Evolutionary conservation across 2,797 vertebrate genomes (phyloP).

Genomic region (Adelosebastes latens): DNA sequence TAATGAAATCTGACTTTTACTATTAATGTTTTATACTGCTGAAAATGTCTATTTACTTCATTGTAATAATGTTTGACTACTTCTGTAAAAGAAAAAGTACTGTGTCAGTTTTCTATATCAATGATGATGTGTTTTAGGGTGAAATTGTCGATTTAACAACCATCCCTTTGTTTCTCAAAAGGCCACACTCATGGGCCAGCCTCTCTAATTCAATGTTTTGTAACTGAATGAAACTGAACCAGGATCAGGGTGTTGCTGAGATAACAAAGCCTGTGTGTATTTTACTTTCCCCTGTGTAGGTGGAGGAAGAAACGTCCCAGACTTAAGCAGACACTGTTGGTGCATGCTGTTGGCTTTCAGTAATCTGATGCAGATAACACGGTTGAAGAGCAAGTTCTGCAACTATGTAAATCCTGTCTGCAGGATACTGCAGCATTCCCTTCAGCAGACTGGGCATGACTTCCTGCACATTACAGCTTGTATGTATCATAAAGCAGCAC

Average conservation of each 20-base stretch:
- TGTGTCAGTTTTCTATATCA: not conserved
- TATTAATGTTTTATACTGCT: not conserved
- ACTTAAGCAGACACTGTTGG: not conserved
- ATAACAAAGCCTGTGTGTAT: not conserved
- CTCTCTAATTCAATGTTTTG: not conserved
- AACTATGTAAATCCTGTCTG: conserved; percentile 24
- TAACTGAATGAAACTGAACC: not conserved
- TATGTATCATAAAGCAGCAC: no score
- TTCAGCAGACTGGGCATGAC: not conserved
- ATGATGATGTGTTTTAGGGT: not conserved
- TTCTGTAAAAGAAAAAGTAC: not conserved
- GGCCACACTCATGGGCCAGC: not conserved
- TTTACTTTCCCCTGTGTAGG: not conserved
- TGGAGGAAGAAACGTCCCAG: not conserved
- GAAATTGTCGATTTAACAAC: not conserved
- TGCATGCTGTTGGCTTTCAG: not conserved
- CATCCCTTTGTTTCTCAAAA: not conserved
- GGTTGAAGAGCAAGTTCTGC: conserved; percentile 47
- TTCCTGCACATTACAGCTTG: not conserved
- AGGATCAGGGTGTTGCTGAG: no score
- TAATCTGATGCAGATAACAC: not conserved
- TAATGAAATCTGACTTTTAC: not conserved
- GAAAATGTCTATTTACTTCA: not conserved
- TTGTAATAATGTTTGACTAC: not conserved
- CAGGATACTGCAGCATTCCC: conserved; percentile 4